A percentile compares a stretch with the other conserved stretches of the same genome.
Conservation (phyloP, 2,797 vertebrate genomes). For the Cossypha heuglini region DNA sequence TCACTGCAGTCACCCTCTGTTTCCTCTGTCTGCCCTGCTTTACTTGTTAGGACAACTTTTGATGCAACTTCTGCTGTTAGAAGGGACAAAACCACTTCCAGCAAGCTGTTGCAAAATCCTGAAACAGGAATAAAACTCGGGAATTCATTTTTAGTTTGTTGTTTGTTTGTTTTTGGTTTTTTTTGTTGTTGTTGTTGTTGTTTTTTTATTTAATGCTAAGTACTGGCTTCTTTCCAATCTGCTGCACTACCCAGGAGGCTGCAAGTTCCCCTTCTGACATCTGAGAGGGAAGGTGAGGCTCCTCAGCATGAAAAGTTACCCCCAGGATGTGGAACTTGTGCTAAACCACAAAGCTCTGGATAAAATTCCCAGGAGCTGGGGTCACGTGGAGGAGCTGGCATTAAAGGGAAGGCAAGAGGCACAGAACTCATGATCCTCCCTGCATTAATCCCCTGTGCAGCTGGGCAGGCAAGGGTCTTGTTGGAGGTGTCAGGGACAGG, state of each 20-base stretch:
- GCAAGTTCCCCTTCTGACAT: background rate
- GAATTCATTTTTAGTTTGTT: background rate
- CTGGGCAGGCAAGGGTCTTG: background rate
- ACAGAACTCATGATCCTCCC: accelerated
- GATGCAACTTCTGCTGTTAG: background rate
- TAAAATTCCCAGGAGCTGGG: background rate
- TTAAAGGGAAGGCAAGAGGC: background rate
- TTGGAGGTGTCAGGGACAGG: background rate
- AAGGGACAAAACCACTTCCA: background rate
- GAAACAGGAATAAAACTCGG: background rate
- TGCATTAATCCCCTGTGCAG: background rate
- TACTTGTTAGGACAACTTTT: background rate
- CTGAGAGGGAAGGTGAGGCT: background rate
- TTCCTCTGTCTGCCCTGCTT: background rate
- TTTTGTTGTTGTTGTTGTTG: background rate
- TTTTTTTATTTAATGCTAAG: background rate
- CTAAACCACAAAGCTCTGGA: background rate
- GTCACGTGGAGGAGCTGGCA: background rate
- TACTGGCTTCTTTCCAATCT: background rate
- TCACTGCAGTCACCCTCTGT: background rate
- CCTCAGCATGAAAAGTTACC: background rate
- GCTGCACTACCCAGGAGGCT: background rate
- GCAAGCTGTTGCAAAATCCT: background rate
- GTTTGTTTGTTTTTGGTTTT: too few relatives aligned
- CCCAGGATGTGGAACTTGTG: background rate